phyloP scores from a whole-genome alignment of 2,797 vertebrate species.

The Sebastes dallii region DNA sequence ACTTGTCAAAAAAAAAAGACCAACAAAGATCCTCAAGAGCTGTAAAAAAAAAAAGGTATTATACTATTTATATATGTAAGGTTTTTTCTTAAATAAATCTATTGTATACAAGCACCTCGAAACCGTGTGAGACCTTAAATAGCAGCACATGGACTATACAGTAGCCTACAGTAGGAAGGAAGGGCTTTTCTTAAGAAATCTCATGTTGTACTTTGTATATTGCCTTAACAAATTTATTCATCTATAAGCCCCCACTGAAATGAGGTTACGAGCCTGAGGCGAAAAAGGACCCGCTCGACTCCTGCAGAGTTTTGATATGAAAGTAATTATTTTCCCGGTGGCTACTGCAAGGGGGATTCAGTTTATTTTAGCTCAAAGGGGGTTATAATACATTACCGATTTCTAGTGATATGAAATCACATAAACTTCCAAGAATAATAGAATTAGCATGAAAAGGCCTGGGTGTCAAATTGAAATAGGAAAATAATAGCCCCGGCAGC shows the following conservation, averaged over 20 bases:
- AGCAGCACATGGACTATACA: constrained; percentile 69
- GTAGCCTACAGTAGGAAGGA: constrained; percentile 67
- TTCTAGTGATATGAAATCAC: constrained; percentile 99
- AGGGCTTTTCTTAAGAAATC: constrained; percentile 84
- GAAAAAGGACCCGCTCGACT: constrained; percentile 97
- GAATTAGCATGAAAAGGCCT: constrained; percentile 99
- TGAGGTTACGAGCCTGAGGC: constrained; percentile 96
- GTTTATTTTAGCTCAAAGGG: constrained; percentile 98
- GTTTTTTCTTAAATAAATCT: constrained; percentile 99
- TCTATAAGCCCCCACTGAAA: constrained; percentile 89
- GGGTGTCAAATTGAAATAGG: constrained; percentile 99
- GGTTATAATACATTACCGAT: constrained; percentile 99
- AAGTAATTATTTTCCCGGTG: constrained; percentile 99
- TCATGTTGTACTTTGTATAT: constrained; percentile 95
- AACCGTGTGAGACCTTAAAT: constrained; percentile 84
- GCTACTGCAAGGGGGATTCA: constrained; percentile 98
- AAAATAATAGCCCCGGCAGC: constrained; percentile 99
- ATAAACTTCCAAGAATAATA: constrained; percentile 99
- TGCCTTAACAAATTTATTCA: constrained; percentile 99
- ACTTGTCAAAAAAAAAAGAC: constrained; percentile 76
- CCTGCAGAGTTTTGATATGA: constrained; percentile 99
- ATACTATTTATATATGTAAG: constrained; percentile 99
- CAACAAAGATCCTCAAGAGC: constrained; percentile 89
- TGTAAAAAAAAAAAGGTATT: constrained; percentile 95
- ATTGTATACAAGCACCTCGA: constrained; percentile 90